Conservation (phyloP, 2,113 vertebrate species). For the Vanacampus margaritifer region DNA sequence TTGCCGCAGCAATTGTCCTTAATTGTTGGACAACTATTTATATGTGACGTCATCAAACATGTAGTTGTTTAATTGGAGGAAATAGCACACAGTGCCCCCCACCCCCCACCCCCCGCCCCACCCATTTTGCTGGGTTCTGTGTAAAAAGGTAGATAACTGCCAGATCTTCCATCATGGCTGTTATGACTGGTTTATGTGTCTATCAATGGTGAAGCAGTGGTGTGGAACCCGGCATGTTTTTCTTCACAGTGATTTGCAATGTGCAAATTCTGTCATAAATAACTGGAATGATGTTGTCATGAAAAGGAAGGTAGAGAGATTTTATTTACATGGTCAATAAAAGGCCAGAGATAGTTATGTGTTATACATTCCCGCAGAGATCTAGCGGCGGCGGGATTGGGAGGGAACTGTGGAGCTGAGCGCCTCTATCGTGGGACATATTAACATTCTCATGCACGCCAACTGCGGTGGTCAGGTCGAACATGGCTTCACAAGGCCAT, state of each 20-base stretch:
- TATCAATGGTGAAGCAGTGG: neutral
- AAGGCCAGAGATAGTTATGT: neutral
- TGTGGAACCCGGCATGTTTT: neutral
- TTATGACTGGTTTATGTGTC: neutral
- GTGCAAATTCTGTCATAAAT: neutral
- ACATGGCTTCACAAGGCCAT: conserved; percentile 43
- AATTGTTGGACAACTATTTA: no score
- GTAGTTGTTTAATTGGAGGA: no score
- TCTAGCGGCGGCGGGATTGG: conserved; percentile 15
- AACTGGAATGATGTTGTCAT: conserved; percentile 4
- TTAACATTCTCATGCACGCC: conserved; percentile 49
- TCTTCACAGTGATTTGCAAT: neutral
- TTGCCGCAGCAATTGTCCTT: no score
- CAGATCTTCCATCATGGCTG: neutral
- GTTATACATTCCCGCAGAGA: conserved; percentile 1
- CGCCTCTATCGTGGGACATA: conserved; percentile 36
- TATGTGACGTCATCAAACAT: no score
- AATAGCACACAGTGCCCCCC: no score
- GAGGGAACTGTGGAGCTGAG: conserved; percentile 3
- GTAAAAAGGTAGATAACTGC: neutral
- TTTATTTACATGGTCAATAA: neutral
- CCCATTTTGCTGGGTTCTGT: neutral
- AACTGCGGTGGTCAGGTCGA: conserved; percentile 47
- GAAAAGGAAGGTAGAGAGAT: conserved; percentile 7
- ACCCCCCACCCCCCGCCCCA: no score